Evolutionary conservation across 2,797 vertebrate species (phyloP), one percentile per base, ranked within the genome.

Genomic region (Aselliscus stoliczkanus): DNA sequence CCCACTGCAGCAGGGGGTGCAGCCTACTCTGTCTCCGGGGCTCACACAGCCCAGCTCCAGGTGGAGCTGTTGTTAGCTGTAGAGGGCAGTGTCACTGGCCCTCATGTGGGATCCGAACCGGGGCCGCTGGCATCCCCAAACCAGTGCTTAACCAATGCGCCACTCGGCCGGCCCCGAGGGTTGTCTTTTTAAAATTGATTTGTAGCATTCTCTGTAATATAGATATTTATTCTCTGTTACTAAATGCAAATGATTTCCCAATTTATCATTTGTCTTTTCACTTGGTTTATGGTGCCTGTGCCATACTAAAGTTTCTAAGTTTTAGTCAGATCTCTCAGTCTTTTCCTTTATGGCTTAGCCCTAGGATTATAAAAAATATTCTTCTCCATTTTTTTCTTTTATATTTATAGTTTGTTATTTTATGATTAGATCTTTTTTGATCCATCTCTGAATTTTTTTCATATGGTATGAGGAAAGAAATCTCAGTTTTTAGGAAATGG

Each of bases 121-220:
- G n/a, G n/a, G n/a, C n/a, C n/a, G n/a, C n/a, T n/a, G n/a, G n/a
- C n/a, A n/a, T n/a, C n/a, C n/a, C n/a, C n/a, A n/a, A n/a, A n/a
- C n/a, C n/a, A n/a, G n/a, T n/a, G n/a, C n/a, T n/a, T n/a, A n/a
- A n/a, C n/a, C n/a, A n/a, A n/a, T n/a, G n/a, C n/a, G n/a, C n/a
- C n/a, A n/a, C n/a, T n/a, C n/a, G n/a, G n/a, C n/a, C n/a, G n/a
- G n/a, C n/a, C n/a, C n/a, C n/a, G 42, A 58, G 18, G 17, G 81
- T 92, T 86, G 18, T 86, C 37, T 81, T 95, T 88, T 72, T 39
- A 72, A 93, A 93, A 76, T 67, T 90, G 80, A 76, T 82, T 70
- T 39, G 21, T 70, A 82, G 60, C 44, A 52, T 0, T 87, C 50
- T 81, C 27, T 77, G 7, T 80, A 88, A 60, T 90, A 29, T 5